Evolutionary conservation across 1,140 invertebrate genomes (phyloP).

Genomic region (Wiebesia pumilae): DNA sequence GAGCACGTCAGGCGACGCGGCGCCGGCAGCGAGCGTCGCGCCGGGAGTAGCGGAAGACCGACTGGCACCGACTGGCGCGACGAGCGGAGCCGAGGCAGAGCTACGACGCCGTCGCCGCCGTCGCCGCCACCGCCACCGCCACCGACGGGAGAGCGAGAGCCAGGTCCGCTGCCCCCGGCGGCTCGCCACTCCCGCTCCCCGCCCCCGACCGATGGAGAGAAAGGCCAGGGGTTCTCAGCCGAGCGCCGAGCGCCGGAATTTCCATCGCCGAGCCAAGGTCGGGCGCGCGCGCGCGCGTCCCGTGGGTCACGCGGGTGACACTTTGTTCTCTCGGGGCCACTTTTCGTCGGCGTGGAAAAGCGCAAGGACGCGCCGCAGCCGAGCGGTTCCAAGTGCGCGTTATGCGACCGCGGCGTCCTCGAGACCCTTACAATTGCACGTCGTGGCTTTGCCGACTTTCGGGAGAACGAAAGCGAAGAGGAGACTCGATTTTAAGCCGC

Average conservation of each 20-base stretch:
- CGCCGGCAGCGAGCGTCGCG: neutral
- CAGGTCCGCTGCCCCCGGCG: no score
- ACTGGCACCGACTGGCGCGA: neutral
- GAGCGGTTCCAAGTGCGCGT: no score
- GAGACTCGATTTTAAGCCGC: no score
- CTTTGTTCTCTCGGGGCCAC: neutral
- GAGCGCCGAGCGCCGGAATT: conserved; percentile 46
- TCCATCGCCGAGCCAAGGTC: conserved; percentile 46
- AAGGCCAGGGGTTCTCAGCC: conserved; percentile 72
- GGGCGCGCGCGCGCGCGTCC: neutral
- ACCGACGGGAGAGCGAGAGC: conserved; percentile 11
- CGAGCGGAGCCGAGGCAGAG: neutral
- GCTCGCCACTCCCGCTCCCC: neutral
- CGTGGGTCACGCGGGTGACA: neutral
- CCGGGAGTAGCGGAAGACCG: neutral
- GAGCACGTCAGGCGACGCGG: neutral
- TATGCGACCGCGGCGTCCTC: no score
- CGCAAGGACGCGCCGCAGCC: neutral
- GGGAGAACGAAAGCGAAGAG: no score
- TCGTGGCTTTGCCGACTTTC: no score
- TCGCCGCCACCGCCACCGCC: no score
- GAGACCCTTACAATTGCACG: no score
- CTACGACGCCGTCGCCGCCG: no score
- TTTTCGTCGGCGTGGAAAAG: neutral
- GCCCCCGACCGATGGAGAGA: conserved; percentile 59